Base-by-base conservation (phyloP, 1,140 invertebrate species). In the Leptinotarsa defecta region DNA sequence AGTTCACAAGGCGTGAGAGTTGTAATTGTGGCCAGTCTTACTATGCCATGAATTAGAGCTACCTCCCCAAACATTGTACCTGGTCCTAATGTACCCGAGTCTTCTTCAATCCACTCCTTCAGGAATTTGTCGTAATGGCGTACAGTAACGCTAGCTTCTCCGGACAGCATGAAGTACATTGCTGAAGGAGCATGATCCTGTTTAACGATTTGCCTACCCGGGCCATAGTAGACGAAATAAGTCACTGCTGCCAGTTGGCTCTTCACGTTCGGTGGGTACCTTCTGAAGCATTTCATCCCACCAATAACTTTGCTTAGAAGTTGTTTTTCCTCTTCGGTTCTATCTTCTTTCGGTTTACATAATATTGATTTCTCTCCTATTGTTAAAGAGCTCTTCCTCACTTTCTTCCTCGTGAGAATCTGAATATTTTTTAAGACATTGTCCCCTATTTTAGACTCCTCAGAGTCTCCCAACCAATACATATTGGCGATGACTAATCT, bases 41-140 rank as follows among this genome's bases (percentile, higher is more conserved):
- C 85, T 68, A 90, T 87, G 15, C 86, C 86, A 74, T 91, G 90
- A 22, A 92, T 80, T 22, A 92, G 80, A n/a, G 89, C 89, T 19
- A 91, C 87, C 80, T 91, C 89, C 0, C 90, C 91, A 78, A 92
- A 91, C 85, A 89, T 89, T 68, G 90, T 88, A 0, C 90, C 90
- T 70, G 64, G 64, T 3, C 20, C 24, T 19, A 74, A 48, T 22
- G 34, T 48, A 69, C 76, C 75, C 4, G 74, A 71, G 22, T 78
- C 80, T 2, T 86, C 83, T n/a, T 64, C 74, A 22, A 89, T 85
- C n/a, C 85, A 83, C 73, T 88, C 82, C 8, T 88, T 84, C 1
- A 87, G 80, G 15, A 89, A 79, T 17, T 87, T 84, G 76, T 91
- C 89, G 48, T 78, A 88, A 3, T 86, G 79, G 71, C 86, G 81